These are phyloP conservation scores for Mionectes macconnelli DNA, from an alignment of 2,113 vertebrate species.

Conservation along the genomic window DNA sequence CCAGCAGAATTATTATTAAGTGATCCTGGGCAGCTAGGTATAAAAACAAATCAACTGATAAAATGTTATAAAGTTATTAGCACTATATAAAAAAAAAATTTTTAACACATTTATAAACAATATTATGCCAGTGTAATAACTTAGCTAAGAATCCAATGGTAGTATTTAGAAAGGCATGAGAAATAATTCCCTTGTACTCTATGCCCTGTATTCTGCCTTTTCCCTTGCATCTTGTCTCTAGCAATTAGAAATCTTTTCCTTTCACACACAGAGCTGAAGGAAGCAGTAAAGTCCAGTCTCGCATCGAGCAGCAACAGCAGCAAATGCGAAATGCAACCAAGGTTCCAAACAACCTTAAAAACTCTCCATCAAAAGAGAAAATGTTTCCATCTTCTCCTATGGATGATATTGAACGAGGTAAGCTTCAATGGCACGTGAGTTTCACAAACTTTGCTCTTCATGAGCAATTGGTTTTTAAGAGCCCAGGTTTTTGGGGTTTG, in stretches of 20 bases:
- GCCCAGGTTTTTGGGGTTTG: rapidly evolving
- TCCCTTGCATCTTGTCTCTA: not conserved
- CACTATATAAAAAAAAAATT: not conserved
- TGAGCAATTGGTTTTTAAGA: not conserved
- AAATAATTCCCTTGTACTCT: not conserved
- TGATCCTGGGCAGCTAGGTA: not conserved
- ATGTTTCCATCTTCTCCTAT: slow-evolving; percentile 84
- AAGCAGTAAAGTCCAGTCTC: slow-evolving; percentile 93
- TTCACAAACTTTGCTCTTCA: not conserved
- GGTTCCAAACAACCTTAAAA: slow-evolving; percentile 76
- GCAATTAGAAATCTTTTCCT: not conserved
- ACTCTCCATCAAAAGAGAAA: slow-evolving; percentile 80
- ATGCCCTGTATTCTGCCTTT: not conserved
- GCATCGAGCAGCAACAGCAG: slow-evolving; percentile 78
- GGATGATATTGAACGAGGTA: slow-evolving; percentile 97
- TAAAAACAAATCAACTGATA: not conserved
- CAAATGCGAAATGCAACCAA: slow-evolving; percentile 75
- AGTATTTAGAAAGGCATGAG: not conserved
- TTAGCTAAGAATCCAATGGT: not conserved
- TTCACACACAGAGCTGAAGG: slow-evolving; percentile 85
- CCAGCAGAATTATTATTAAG: not conserved
- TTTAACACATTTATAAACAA: not conserved
- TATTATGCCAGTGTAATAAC: not conserved
- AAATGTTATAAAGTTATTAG: not conserved
- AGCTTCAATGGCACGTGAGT: not conserved